Evolutionary conservation across 2,888 invertebrate genomes (phyloP), one percentile per base, ranked within the genome.

Genomic region (Matsumyia berberina): DNA sequence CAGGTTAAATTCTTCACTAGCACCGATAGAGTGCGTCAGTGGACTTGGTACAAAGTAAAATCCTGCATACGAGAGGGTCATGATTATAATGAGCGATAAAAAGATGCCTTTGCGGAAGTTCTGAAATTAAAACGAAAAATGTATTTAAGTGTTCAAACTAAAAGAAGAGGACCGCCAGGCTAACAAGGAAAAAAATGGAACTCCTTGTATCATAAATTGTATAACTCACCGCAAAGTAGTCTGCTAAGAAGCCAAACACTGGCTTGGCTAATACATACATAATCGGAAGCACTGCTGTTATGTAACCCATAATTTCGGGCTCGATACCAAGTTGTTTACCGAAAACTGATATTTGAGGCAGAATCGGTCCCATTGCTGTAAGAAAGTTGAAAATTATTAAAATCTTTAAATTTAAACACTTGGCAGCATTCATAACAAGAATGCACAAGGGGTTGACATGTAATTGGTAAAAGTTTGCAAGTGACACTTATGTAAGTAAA

Each of bases 321-420:
- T 96, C 95, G 24, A 96, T 93, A 7, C 96, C 96, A 87, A 96
- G 91, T 90, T 96, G 95, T 87, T 95, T 94, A 0, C 96, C 96
- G 90, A 94, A 95, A 9, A 97, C 96, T 76, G 95, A 93, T 51
- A 96, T 91, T 89, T 96, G 96, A 0, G 96, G 96, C 37, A 97
- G 92, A 57, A 97, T 94, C 0, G 96, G 96, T 0, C 96, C 96
- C 92, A 96, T 93, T 0, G 96, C 96, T 96, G 91, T 62, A 92
- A 88, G 87, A 69, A 86, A 62, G 51, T 46, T 49, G 80, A 67
- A 80, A 39, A 24, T 24, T 1, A 4, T 24, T 24, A 24, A 24
- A 24, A 4, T 1, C 4, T 24, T 24, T 24, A 24, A 24, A 24
- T n/a, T n/a, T n/a, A n/a, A n/a, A n/a, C n/a, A n/a, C n/a, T n/a